These are phyloP conservation scores for Tychaedon coryphoeus DNA, from an alignment of 2,113 vertebrate genomes.

Conservation along the genomic window DNA sequence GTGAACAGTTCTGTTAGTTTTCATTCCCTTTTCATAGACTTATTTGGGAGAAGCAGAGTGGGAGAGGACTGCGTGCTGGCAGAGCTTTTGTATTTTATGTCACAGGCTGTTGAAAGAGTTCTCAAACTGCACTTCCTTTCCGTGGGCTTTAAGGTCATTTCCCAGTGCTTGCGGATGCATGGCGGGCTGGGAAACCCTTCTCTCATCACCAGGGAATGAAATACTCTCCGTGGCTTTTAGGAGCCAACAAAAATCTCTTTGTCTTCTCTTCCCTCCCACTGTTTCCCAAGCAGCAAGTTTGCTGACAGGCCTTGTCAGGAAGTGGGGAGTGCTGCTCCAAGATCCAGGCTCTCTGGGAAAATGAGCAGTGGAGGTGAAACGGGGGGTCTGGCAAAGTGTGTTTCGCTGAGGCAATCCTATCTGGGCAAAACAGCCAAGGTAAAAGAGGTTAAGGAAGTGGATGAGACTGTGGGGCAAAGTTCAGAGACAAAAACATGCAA, in stretches of 20 bases:
- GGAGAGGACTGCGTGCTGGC: not conserved
- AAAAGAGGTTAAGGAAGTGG: not conserved
- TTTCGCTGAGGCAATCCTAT: not conserved
- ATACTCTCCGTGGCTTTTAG: not conserved
- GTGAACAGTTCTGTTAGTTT: not conserved
- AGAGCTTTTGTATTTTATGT: not conserved
- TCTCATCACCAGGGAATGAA: not conserved
- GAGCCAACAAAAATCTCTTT: not conserved
- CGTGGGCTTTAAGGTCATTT: not conserved
- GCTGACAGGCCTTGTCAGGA: not conserved
- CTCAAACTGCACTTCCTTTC: not conserved
- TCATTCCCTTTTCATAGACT: not conserved
- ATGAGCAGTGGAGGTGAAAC: fast-evolving
- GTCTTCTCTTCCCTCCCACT: not conserved
- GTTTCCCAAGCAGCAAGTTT: not conserved
- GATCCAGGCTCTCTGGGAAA: not conserved
- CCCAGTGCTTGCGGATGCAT: not conserved
- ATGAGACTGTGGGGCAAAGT: not conserved
- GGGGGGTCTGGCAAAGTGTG: not conserved
- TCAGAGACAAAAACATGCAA: not conserved
- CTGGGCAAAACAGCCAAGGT: not conserved
- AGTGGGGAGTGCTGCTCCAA: not conserved
- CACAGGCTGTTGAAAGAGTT: not conserved
- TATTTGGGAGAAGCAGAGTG: not conserved
- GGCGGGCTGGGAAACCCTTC: not conserved